Base-by-base conservation (phyloP, 1,140 invertebrate genomes). In the Bombus superbus region DNA sequence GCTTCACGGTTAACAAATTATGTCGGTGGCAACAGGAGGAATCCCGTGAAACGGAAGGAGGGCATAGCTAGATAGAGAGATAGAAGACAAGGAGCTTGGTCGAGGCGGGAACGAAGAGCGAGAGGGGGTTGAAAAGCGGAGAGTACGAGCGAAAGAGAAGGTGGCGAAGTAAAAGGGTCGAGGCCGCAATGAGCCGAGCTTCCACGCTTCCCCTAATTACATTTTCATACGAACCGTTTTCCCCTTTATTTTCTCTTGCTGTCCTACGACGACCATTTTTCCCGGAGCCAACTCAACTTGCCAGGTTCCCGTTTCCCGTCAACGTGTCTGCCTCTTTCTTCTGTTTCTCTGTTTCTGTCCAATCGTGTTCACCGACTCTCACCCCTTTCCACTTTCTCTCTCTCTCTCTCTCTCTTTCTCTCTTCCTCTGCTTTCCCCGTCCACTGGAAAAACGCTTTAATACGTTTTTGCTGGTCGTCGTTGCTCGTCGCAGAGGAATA, bases 161-260 rank as follows among this genome's bases (percentile, higher is more conserved):
- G 86, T 90, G 85, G 88, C 85, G 87, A 83, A 86, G 81, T 88
- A 89, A 90, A 90, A 91, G 90, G 91, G 92, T 90, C 86, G 92
- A 92, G 91, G 91, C 92, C 92, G 91, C 92, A 93, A 93, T 93
- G 93, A 93, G 91, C 89, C 92, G 90, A 93, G 93, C 92, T 93
- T 92, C 92, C 91, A 92, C 92, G 92, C 92, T 94, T 93, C 92
- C 90, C 92, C 92, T 94, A 94, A 94, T 94, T 94, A 94, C 91
- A 93, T 94, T 93, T 94, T 94, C 93, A 93, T 94, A 93, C 92
- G 92, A 94, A 94, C 91, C 92, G 93, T 93, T 94, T 92, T 93
- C 90, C 91, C 92, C 91, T 92, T 93, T 93, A 92, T 93, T 93
- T 92, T 93, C 92, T 85, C 86, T 86, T 88, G 68, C 77, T 88